Percentiles rank a stretch among this genome's conserved stretches.
phyloP scores from a whole-genome alignment of 2,888 invertebrate species.

The Acanthosoma haemorrhoidale region DNA sequence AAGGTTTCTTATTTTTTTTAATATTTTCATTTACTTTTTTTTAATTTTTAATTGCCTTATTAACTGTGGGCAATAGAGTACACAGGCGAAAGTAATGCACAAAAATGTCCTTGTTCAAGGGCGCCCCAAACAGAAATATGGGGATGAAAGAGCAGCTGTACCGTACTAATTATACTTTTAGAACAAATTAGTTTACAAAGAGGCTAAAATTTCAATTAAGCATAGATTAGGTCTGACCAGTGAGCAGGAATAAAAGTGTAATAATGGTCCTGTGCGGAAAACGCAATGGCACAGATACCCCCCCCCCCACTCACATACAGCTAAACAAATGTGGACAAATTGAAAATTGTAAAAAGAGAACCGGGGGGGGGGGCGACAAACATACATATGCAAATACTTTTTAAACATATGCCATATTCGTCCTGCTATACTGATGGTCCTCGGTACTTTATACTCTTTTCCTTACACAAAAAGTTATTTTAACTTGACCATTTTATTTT shows the following conservation, averaged over 20 bases:
- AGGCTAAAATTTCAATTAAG: constrained; percentile 5
- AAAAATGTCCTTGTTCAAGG: background rate
- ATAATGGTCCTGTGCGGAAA: constrained; percentile 5
- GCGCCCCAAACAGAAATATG: too few species aligned
- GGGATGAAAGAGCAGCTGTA: background rate
- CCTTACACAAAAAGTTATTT: background rate
- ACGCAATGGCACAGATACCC: too few species aligned
- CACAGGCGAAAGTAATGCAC: background rate
- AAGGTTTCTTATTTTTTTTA: too few species aligned
- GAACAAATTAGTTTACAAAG: constrained; percentile 8
- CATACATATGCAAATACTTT: constrained; percentile 8
- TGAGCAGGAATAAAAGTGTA: constrained; percentile 1
- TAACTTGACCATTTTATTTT: too few species aligned
- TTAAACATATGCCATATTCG: constrained; percentile 7
- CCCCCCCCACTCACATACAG: background rate
- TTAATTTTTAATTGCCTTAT: background rate
- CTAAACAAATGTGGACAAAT: constrained; percentile 8
- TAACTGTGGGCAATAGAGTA: background rate
- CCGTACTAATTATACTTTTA: background rate
- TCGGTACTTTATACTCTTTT: background rate
- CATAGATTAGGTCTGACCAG: constrained; percentile 6
- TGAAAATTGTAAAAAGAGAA: constrained; percentile 9
- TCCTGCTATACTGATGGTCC: background rate
- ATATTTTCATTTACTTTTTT: too few species aligned
- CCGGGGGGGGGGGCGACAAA: background rate